phyloP scores from a whole-genome alignment of 2,888 invertebrate genomes.

The Heliconius ismenius region DNA sequence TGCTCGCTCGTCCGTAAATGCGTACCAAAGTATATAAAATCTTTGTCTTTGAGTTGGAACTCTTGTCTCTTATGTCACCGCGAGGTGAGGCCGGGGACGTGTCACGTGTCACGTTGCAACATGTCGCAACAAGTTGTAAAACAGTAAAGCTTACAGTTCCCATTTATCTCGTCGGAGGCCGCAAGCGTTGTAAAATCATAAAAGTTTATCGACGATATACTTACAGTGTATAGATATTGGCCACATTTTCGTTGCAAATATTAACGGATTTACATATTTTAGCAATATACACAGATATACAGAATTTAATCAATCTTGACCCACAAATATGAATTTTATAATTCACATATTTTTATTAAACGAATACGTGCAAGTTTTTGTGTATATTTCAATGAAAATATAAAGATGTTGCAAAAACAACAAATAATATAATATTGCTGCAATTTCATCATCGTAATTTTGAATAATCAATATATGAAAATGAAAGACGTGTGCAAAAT shows the following conservation, averaged over 20 bases:
- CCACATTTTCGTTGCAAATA: neutral
- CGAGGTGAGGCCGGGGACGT: neutral
- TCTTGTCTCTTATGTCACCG: neutral
- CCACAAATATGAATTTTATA: neutral
- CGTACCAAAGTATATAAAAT: neutral
- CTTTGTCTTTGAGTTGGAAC: neutral
- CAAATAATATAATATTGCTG: too few relatives aligned
- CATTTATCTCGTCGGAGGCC: neutral
- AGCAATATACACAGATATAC: neutral
- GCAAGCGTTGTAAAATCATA: neutral
- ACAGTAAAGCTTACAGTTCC: conserved; percentile 11
- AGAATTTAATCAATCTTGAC: neutral
- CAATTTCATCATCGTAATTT: too few relatives aligned
- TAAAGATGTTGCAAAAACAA: too few relatives aligned
- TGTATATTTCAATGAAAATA: neutral
- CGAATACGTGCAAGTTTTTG: neutral
- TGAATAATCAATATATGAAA: too few relatives aligned
- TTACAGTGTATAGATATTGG: neutral
- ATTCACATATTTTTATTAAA: neutral
- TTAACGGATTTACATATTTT: neutral
- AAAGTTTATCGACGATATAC: neutral
- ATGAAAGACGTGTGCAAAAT: too few relatives aligned
- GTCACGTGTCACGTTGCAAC: neutral
- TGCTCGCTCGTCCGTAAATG: neutral
- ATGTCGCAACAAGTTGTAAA: neutral